phyloP scores from a whole-genome alignment of 2,797 vertebrate genomes.

The Neosalanx taihuensis region DNA sequence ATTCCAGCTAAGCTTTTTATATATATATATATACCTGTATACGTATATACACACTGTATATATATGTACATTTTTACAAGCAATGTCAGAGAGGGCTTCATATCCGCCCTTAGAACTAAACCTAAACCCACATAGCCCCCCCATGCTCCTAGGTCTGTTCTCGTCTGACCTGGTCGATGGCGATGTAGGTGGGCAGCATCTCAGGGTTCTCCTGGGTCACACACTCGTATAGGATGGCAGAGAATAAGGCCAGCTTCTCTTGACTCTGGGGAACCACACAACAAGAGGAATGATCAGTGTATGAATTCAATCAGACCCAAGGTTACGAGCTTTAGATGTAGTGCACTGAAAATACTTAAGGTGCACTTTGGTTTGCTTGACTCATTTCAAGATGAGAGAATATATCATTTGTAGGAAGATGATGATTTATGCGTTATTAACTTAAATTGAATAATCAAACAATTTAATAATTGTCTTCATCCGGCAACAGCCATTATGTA shows the following conservation, averaged over 20 bases:
- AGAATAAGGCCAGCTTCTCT: constrained; percentile 87
- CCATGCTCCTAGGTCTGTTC: not conserved
- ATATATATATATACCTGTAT: too few species aligned
- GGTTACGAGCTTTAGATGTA: not conserved
- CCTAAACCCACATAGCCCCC: not conserved
- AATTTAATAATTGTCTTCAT: not conserved
- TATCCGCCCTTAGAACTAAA: not conserved
- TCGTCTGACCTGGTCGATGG: constrained; percentile 88
- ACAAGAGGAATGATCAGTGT: not conserved
- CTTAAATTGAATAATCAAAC: not conserved
- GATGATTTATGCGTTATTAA: too few species aligned
- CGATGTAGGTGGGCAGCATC: constrained; percentile 95
- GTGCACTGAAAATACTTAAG: not conserved
- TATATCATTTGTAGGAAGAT: not conserved
- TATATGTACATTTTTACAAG: too few species aligned
- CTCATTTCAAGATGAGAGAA: not conserved
- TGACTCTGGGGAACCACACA: constrained; percentile 67
- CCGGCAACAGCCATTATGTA: constrained; percentile 29
- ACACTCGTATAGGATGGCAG: constrained; percentile 94
- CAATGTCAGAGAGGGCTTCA: too few species aligned
- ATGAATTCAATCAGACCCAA: not conserved
- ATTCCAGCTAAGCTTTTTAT: too few species aligned
- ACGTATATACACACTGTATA: too few species aligned
- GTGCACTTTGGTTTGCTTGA: not conserved
- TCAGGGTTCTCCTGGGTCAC: constrained; percentile 96